A percentile compares a stretch with the other conserved stretches of the same genome.
Evolutionary conservation across 2,797 vertebrate genomes (phyloP).

Genomic region (Urocyon cinereoargenteus): DNA sequence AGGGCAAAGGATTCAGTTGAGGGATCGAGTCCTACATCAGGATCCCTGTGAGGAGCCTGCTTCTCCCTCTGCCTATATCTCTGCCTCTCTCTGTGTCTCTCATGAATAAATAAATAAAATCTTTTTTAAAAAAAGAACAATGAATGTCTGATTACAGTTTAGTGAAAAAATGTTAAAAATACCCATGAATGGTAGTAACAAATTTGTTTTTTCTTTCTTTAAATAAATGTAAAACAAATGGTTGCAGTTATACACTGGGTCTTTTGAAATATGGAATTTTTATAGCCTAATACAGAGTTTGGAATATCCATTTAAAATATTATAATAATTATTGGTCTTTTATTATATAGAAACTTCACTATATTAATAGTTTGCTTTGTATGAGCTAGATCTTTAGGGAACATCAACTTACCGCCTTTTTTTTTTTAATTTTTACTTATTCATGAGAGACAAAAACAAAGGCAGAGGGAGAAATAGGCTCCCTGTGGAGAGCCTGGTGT

Average conservation of each 20-base stretch:
- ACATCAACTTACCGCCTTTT: not conserved
- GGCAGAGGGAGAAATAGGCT: too few species aligned
- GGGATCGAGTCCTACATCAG: too few species aligned
- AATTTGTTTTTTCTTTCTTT: not conserved
- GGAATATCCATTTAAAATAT: not conserved
- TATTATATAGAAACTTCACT: not conserved
- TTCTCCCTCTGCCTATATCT: too few species aligned
- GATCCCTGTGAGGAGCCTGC: too few species aligned
- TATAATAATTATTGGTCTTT: not conserved
- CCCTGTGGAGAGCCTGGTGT: too few species aligned
- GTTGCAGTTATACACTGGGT: not conserved
- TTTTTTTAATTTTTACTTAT: too few species aligned
- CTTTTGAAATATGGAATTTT: conserved; percentile 15
- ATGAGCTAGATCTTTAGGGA: conserved; percentile 3
- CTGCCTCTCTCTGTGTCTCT: too few species aligned
- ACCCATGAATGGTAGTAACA: not conserved
- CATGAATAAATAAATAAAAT: too few species aligned
- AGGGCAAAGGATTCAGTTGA: too few species aligned
- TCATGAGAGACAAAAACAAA: too few species aligned
- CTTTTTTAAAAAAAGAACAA: not conserved
- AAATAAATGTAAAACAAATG: conserved; percentile 7
- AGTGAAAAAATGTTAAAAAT: conserved; percentile 41
- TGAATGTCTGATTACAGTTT: not conserved
- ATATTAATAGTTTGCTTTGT: not conserved
- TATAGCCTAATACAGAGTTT: not conserved